These are phyloP conservation scores for Salarias fasciatus DNA, from an alignment of 2,797 vertebrate genomes.

Conservation along the genomic window DNA sequence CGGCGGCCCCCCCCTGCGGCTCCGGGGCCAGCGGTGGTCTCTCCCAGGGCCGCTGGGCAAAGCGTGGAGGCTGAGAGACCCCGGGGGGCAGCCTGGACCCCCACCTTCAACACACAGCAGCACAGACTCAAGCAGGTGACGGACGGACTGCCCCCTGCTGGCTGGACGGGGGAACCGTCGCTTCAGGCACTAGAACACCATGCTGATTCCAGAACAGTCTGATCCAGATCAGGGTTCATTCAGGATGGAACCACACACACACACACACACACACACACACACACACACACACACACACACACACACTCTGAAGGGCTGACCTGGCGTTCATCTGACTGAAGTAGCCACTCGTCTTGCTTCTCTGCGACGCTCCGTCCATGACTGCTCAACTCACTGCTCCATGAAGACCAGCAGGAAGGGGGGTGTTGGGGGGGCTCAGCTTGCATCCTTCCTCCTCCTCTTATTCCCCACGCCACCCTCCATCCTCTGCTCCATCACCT, in stretches of 20 bases:
- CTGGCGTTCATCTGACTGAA: constrained; percentile 85
- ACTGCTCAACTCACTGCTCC: constrained; percentile 37
- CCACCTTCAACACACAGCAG: constrained; percentile 73
- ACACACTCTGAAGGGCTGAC: no score
- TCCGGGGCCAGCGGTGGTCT: constrained; percentile 42
- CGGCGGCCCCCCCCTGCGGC: constrained; percentile 32
- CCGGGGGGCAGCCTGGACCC: constrained; percentile 80
- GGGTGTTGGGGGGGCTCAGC: constrained; percentile 64
- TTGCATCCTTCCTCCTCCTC: constrained; percentile 71
- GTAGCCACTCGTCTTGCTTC: constrained; percentile 79
- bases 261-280: no score
- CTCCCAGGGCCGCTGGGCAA: constrained; percentile 71
- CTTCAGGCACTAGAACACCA: no score
- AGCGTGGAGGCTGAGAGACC: constrained; percentile 75
- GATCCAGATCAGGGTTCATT: no score
- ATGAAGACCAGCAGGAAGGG: constrained; percentile 8
- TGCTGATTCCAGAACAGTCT: no score
- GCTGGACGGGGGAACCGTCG: no score
- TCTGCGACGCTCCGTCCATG: constrained; percentile 73
- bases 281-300: no score
- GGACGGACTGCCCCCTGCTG: no score
- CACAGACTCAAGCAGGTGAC: no score
- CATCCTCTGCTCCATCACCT: constrained; percentile 59
- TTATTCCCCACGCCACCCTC: constrained; percentile 65
- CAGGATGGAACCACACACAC: no score